Evolutionary conservation across 1,140 invertebrate species (phyloP).

Genomic region (Drosophila pandora): DNA sequence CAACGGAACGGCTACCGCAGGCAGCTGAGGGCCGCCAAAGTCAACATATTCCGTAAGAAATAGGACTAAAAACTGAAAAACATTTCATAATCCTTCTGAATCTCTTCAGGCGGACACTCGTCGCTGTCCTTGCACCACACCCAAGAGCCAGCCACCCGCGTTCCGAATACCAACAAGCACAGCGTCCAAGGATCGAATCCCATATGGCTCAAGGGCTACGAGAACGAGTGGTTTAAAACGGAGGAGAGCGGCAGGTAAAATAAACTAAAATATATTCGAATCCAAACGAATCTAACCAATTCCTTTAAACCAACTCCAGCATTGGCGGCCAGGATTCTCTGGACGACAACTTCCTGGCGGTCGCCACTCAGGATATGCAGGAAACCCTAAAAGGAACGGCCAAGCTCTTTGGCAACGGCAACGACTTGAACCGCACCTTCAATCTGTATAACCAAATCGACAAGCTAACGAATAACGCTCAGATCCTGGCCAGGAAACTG

Average conservation of each 20-base stretch:
- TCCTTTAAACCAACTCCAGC: slow-evolving; percentile 21
- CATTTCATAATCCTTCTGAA: background rate
- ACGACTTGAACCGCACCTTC: slow-evolving; percentile 87
- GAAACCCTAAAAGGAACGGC: slow-evolving; percentile 80
- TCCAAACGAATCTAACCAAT: background rate
- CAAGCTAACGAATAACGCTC: slow-evolving; percentile 86
- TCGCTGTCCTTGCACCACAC: slow-evolving; percentile 66
- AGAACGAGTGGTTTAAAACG: slow-evolving; percentile 97
- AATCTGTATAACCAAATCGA: slow-evolving; percentile 87
- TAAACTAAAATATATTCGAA: background rate
- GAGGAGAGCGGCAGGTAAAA: slow-evolving; percentile 90
- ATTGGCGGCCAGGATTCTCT: slow-evolving; percentile 92
- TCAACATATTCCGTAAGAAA: slow-evolving; percentile 93
- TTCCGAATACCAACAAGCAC: slow-evolving; percentile 97
- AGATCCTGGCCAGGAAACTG: slow-evolving; percentile 89
- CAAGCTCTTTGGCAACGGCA: slow-evolving; percentile 84
- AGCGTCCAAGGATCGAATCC: slow-evolving; percentile 97
- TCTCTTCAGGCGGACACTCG: slow-evolving; percentile 62
- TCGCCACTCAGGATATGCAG: slow-evolving; percentile 69
- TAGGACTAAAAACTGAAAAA: slow-evolving; percentile 9
- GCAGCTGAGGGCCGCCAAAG: slow-evolving; percentile 96
- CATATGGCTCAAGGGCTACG: slow-evolving; percentile 97
- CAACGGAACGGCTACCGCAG: slow-evolving; percentile 93
- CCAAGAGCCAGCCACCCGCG: slow-evolving; percentile 85
- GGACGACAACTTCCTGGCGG: slow-evolving; percentile 89